Percentiles rank a stretch among this genome's conserved stretches.
Evolutionary conservation across 2,888 invertebrate species (phyloP).

Genomic region (Protonemura montana): DNA sequence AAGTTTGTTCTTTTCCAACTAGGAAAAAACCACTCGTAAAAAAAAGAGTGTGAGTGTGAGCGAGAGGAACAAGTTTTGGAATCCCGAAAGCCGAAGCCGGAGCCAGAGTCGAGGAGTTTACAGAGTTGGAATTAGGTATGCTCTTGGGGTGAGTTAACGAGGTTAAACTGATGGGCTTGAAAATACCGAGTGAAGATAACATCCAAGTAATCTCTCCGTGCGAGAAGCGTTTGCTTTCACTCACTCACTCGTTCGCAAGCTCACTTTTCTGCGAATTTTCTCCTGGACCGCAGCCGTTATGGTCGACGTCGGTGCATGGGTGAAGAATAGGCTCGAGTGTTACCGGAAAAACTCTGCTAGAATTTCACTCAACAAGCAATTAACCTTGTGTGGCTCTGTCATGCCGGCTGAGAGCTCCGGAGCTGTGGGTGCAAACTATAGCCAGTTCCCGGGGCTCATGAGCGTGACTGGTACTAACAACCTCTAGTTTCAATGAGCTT

Average conservation of each 20-base stretch:
- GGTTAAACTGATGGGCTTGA: conserved; percentile 42
- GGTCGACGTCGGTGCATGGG: not conserved
- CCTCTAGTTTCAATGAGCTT: conserved; percentile 34
- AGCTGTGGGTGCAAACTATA: not conserved
- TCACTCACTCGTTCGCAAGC: not conserved
- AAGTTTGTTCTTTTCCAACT: conserved; percentile 36
- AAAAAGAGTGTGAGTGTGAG: not conserved
- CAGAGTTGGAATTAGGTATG: conserved; percentile 38
- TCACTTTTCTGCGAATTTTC: conserved; percentile 25
- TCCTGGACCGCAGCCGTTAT: not conserved
- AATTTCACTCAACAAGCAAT: conserved; percentile 42
- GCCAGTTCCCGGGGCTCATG: not conserved
- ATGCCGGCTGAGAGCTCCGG: not conserved
- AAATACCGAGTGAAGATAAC: conserved; percentile 24
- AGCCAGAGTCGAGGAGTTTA: conserved; percentile 1
- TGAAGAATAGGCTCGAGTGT: not conserved
- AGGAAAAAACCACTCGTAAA: conserved; percentile 28
- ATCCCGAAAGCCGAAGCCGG: conserved; percentile 1
- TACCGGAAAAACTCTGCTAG: not conserved
- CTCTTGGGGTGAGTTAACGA: conserved; percentile 39
- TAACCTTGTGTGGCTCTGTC: conserved; percentile 17
- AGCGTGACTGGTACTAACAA: conserved; percentile 42
- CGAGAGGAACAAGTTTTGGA: conserved; percentile 18
- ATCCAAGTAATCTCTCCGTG: conserved; percentile 20
- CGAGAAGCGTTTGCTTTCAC: conserved; percentile 1